Conservation (phyloP, 1,140 invertebrate species). For the Trichomalopsis sarcophagae region DNA sequence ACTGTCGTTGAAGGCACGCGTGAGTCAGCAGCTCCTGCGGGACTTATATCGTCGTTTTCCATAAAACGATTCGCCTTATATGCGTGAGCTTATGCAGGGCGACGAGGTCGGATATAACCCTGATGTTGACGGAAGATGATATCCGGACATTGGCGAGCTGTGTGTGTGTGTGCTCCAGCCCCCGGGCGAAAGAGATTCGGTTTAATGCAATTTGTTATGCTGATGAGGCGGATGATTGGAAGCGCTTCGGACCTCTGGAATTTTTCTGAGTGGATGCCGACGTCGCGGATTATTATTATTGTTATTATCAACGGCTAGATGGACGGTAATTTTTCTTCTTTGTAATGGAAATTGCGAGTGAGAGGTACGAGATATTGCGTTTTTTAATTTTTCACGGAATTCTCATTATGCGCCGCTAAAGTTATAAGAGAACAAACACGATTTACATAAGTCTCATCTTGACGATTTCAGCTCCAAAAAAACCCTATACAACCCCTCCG, state of each 20-base stretch:
- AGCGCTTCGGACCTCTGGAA: background rate
- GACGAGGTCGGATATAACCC: background rate
- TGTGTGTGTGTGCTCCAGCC: too few species aligned
- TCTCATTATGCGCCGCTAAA: too few species aligned
- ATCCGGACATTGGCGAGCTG: background rate
- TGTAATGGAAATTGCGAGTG: background rate
- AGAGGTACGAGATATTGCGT: too few species aligned
- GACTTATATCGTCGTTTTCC: conserved; percentile 47
- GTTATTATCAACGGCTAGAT: background rate
- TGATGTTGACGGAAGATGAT: conserved; percentile 36
- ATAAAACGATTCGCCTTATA: conserved; percentile 43
- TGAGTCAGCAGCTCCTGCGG: conserved; percentile 50
- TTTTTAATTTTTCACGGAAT: too few species aligned
- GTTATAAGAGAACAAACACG: too few species aligned
- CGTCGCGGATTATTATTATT: too few species aligned
- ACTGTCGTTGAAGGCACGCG: background rate
- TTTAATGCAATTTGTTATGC: conserved; percentile 38
- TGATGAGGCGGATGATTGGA: conserved; percentile 3
- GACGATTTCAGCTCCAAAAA: background rate
- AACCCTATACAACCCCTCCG: background rate
- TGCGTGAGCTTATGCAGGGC: conserved; percentile 27
- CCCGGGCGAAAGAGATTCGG: background rate
- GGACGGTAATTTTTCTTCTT: background rate
- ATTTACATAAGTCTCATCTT: too few species aligned
- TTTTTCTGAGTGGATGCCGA: background rate